These are phyloP conservation scores for Sitophilus oryzae DNA, from an alignment of 1,140 invertebrate genomes.

Conservation along the genomic window DNA sequence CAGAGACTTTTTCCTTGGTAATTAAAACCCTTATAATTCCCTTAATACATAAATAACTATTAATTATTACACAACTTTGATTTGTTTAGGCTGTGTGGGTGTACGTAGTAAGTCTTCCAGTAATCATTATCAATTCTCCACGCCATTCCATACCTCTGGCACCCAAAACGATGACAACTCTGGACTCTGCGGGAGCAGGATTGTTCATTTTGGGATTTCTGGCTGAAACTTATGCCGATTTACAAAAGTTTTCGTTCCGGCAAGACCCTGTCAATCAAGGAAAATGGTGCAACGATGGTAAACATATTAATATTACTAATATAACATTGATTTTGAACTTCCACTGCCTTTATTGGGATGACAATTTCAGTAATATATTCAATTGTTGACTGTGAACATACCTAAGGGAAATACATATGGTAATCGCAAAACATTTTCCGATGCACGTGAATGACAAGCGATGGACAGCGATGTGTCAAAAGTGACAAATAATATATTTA, in stretches of 20 bases:
- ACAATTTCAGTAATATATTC: neutral
- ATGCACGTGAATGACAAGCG: too few relatives aligned
- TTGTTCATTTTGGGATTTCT: constrained; percentile 78
- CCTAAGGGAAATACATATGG: too few relatives aligned
- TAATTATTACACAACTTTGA: too few relatives aligned
- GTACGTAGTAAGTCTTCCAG: constrained; percentile 83
- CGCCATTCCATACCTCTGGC: constrained; percentile 67
- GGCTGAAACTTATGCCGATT: constrained; percentile 82
- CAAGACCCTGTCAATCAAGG: constrained; percentile 81
- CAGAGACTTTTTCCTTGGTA: too few relatives aligned
- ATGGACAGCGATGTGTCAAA: too few relatives aligned
- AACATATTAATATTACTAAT: constrained; percentile 16
- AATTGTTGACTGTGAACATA: too few relatives aligned
- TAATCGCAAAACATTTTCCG: too few relatives aligned
- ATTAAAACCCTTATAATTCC: too few relatives aligned
- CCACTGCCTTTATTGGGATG: neutral
- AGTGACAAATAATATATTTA: too few relatives aligned
- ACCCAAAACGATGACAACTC: constrained; percentile 74
- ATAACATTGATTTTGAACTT: neutral
- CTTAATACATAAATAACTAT: too few relatives aligned
- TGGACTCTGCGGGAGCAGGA: constrained; percentile 77
- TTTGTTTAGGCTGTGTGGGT: constrained; percentile 94
- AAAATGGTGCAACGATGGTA: constrained; percentile 84
- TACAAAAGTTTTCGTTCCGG: constrained; percentile 86
- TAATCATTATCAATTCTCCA: constrained; percentile 88